Evolutionary conservation across 2,797 vertebrate genomes (phyloP), one percentile per base, ranked within the genome.

Genomic region (Clarias fuscus): DNA sequence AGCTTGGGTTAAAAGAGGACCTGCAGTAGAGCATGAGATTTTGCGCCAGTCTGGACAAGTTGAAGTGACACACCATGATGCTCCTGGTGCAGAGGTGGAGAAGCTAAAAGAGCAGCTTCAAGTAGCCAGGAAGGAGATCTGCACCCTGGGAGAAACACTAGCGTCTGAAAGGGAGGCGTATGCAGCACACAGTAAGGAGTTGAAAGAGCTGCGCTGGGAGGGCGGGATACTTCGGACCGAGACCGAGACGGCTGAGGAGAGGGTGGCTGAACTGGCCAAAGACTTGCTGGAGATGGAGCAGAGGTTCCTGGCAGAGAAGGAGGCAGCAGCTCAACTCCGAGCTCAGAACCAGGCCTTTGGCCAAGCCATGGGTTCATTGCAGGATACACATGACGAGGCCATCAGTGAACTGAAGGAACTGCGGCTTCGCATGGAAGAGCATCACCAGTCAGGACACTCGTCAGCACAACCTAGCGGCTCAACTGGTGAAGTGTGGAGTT

Each of bases 221-320:
- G 96, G 96, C 2, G 98, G 98, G 1, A 95, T 99, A 92, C 95
- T 99, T 95, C 95, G 98, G 67, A 98, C 97, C 0, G 97, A 99
- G 93, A 96, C 98, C 0, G 98, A 99, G 93, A 99, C 95, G 0
- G 98, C 98, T 0, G 97, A 98, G 91, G 98, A 98, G 92, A 95
- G 98, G 91, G 98, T 99, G 67, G 98, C 97, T 0, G 98, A 99
- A 89, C 91, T 99, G 92, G 98, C 98, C 13, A 93, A 91, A 48
- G 98, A 99, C 92, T 92, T 99, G 88, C 91, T 99, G 92, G 94
- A 94, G 48, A 94, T 97, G 77, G 98, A 99, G 20, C 98, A 99
- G 94, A 96, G 93, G 84, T 91, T 99, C 75, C 93, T 98, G 6
- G 81, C 68, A 37, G 96, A 97, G 91, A 96, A 92, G 30, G 97